Evolutionary conservation across 2,113 vertebrate species (phyloP).

Genomic region (Archilochus colubris): DNA sequence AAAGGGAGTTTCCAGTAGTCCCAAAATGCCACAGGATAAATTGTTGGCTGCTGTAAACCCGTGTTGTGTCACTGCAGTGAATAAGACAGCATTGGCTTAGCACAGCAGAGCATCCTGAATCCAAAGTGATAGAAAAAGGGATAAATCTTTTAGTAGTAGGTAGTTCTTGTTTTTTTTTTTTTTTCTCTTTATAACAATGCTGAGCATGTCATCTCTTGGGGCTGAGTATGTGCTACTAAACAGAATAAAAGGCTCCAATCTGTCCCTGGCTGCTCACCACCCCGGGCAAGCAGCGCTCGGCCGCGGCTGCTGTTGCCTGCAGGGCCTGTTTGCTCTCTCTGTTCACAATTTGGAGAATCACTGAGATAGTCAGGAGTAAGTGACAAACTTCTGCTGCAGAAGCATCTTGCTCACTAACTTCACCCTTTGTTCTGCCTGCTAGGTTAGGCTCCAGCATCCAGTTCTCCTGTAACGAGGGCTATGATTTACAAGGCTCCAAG

Average conservation of each 20-base stretch:
- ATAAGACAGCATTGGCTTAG: not conserved
- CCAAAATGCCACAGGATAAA: not conserved
- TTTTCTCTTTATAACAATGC: not conserved
- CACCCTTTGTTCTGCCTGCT: slow-evolving; percentile 16
- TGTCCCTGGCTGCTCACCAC: not conserved
- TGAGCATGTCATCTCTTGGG: not conserved
- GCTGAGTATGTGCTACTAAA: not conserved
- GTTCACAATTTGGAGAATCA: not conserved
- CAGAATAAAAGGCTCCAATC: not conserved
- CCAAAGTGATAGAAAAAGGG: not conserved
- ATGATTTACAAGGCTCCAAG: slow-evolving; percentile 96
- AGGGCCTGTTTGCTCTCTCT: not conserved
- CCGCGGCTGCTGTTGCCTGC: not conserved
- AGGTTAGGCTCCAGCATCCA: slow-evolving; percentile 96
- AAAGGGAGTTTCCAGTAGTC: not conserved
- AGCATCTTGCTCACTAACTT: not conserved
- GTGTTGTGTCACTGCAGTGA: not conserved
- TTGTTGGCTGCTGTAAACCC: not conserved
- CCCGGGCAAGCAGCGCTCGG: not conserved
- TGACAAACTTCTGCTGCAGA: not conserved
- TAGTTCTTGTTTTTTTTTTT: not conserved
- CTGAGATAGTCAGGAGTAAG: not conserved
- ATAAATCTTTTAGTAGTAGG: not conserved
- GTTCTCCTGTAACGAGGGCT: slow-evolving; percentile 96
- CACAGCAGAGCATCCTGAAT: not conserved